Conservation (phyloP, 1,140 invertebrate genomes). For the Drosophila santomea region DNA sequence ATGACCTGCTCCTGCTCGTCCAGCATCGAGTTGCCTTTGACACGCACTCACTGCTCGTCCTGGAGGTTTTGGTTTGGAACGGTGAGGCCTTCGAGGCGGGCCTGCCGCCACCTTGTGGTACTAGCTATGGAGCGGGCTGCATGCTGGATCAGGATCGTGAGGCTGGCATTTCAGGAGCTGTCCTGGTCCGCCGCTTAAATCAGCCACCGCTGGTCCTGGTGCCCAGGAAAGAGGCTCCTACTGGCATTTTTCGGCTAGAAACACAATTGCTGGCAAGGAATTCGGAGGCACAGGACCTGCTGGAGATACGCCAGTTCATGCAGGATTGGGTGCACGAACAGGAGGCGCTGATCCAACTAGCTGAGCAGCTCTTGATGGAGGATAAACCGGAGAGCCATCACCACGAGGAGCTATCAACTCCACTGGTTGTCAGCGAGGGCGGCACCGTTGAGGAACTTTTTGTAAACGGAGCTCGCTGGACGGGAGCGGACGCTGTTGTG, state of each 20-base stretch:
- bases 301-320: slow-evolving; percentile 77
- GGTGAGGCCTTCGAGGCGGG: slow-evolving; percentile 85
- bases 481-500: slow-evolving; percentile 38
- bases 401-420: slow-evolving; percentile 44
- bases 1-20: slow-evolving; percentile 85
- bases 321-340: slow-evolving; percentile 66
- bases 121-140: slow-evolving; percentile 75
- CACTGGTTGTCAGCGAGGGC: slow-evolving; percentile 48
- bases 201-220: slow-evolving; percentile 79
- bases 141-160: slow-evolving; percentile 79
- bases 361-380: slow-evolving; percentile 16
- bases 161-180: slow-evolving; percentile 68
- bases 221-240: slow-evolving; percentile 62
- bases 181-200: slow-evolving; percentile 63
- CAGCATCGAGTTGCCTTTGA: slow-evolving; percentile 85
- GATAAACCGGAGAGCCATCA: not conserved
- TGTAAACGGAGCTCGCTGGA: slow-evolving; percentile 65
- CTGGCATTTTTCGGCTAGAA: slow-evolving; percentile 71
- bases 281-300: slow-evolving; percentile 73
- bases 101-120: slow-evolving; percentile 83
- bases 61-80: slow-evolving; percentile 86
- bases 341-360: slow-evolving; percentile 42
- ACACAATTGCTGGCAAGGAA: slow-evolving; percentile 66
- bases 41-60: slow-evolving; percentile 78
- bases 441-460: slow-evolving; percentile 48